Conservation (phyloP, 2,888 invertebrate species). For the Sabellastarte sp. region DNA sequence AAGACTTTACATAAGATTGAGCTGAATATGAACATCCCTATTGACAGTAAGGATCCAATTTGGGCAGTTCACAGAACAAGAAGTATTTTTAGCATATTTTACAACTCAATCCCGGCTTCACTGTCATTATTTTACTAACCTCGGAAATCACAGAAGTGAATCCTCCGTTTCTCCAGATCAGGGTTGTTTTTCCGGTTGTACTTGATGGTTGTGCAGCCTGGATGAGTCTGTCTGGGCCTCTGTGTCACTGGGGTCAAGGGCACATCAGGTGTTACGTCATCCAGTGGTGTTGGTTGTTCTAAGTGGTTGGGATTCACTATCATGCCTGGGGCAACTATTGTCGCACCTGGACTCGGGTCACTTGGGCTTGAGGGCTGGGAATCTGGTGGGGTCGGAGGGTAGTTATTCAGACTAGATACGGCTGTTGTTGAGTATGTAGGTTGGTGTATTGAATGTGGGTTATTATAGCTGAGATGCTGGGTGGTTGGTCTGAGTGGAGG, state of each 20-base stretch:
- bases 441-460: too few species aligned
- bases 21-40: too few species aligned
- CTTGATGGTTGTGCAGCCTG: conserved; percentile 63
- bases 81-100: too few species aligned
- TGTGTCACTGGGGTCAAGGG: conserved; percentile 25
- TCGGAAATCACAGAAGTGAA: conserved; percentile 94
- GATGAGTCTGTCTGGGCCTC: conserved; percentile 46
- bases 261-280: background rate
- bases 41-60: too few species aligned
- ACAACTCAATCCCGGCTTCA: too few species aligned
- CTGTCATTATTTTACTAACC: conserved; percentile 39
- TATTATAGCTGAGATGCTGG: background rate
- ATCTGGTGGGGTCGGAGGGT: conserved; percentile 6
- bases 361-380: conserved; percentile 8
- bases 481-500: background rate
- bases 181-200: conserved; percentile 96
- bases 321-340: background rate
- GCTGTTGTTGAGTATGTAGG: background rate
- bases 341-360: background rate
- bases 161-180: conserved; percentile 90
- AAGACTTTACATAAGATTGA: too few species aligned
- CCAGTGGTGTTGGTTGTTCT: background rate
- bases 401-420: background rate
- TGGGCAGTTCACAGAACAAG: too few species aligned
- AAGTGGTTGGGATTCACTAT: background rate